These are phyloP conservation scores for Nansenia antarctica DNA, from an alignment of 2,113 vertebrate species.

Conservation along the genomic window DNA sequence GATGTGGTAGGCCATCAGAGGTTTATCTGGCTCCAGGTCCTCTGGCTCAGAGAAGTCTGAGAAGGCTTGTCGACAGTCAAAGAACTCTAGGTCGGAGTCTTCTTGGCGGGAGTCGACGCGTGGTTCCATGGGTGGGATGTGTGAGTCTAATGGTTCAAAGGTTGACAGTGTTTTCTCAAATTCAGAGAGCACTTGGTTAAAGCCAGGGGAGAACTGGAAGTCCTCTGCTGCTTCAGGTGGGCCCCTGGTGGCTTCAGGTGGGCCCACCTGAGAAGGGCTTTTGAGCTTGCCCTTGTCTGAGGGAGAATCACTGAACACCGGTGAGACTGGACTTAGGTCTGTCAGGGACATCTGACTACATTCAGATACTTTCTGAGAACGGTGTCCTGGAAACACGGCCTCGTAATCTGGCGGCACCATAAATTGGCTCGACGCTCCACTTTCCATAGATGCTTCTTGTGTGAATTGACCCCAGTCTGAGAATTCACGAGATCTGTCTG, in stretches of 20 bases:
- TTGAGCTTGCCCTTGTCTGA: slow-evolving; percentile 15
- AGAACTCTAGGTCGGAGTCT: slow-evolving; percentile 72
- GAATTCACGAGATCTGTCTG: not conserved
- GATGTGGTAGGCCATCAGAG: slow-evolving; percentile 39
- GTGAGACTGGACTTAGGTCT: slow-evolving; percentile 44
- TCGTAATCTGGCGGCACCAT: slow-evolving; percentile 50
- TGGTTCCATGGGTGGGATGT: not conserved
- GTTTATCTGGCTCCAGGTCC: slow-evolving; percentile 33
- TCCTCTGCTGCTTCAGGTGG: slow-evolving; percentile 11
- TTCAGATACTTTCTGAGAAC: slow-evolving; percentile 41
- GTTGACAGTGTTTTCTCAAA: slow-evolving; percentile 43
- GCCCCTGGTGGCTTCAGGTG: not conserved
- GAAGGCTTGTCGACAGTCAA: slow-evolving; percentile 66
- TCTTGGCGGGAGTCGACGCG: slow-evolving; percentile 35
- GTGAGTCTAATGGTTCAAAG: slow-evolving; percentile 14
- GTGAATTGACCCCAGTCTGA: slow-evolving; percentile 6
- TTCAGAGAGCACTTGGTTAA: slow-evolving; percentile 46
- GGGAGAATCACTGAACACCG: slow-evolving; percentile 30
- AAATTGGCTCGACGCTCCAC: slow-evolving; percentile 34
- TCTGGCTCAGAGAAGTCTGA: slow-evolving; percentile 66
- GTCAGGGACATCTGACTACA: slow-evolving; percentile 18
- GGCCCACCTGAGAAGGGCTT: not conserved
- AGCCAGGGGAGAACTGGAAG: slow-evolving; percentile 45
- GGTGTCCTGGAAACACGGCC: slow-evolving; percentile 46
- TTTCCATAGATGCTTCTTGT: not conserved